These are phyloP conservation scores for Microctonus brassicae DNA, from an alignment of 2,888 invertebrate species.

Conservation along the genomic window DNA sequence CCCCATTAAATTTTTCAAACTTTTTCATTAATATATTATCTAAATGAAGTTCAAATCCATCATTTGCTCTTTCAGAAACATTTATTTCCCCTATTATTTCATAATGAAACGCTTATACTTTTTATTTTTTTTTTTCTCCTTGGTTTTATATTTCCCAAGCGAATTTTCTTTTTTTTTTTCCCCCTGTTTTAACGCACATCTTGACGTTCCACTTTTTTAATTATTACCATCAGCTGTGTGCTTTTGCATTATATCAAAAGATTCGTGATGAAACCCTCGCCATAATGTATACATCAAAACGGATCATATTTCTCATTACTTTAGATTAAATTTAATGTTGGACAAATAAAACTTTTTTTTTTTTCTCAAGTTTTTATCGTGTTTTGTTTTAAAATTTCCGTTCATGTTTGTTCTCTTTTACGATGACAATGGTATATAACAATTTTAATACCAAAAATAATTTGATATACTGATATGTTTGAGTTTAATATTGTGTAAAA, in stretches of 20 bases:
- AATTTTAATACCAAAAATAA: not conserved
- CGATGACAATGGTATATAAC: not conserved
- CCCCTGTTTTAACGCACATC: not conserved
- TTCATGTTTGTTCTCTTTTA: not conserved
- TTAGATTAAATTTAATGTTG: not conserved
- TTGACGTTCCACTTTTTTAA: not conserved
- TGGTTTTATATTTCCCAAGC: not conserved
- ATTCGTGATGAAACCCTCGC: not conserved
- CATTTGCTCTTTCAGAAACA: not conserved
- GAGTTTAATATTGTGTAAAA: not conserved
- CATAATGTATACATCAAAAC: not conserved
- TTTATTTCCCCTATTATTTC: not conserved
- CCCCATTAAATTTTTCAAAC: not conserved
- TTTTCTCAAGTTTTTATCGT: not conserved
- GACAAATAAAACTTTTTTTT: not conserved
- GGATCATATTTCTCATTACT: slow-evolving; percentile 9
- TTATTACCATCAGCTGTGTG: not conserved
- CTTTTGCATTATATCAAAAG: not conserved
- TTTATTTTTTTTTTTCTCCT: too few species aligned
- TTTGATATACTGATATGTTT: not conserved
- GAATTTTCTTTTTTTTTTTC: not conserved
- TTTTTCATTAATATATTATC: not conserved
- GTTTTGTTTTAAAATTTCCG: not conserved
- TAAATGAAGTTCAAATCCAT: not conserved
- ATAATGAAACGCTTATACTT: not conserved